These are phyloP conservation scores for Gymnopithys bicolor DNA, from an alignment of 2,797 vertebrate species.

Conservation along the genomic window DNA sequence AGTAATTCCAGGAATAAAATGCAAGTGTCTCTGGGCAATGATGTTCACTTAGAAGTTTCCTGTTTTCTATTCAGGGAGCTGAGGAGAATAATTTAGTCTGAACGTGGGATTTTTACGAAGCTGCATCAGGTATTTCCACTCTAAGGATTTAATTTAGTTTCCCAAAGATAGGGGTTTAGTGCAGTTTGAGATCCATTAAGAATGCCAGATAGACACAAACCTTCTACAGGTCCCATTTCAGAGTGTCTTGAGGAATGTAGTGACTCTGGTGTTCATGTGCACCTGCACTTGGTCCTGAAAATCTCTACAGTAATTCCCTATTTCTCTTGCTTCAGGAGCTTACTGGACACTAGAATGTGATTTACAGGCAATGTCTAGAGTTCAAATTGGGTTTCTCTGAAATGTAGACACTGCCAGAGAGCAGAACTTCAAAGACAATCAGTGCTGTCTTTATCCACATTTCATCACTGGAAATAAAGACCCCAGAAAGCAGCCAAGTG, in stretches of 20 bases:
- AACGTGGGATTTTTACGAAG: neutral
- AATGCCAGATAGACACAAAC: neutral
- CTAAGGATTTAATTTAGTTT: neutral
- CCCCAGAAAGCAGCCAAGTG: neutral
- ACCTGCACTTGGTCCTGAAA: neutral
- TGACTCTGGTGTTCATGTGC: neutral
- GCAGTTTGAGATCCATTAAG: neutral
- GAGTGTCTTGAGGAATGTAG: neutral
- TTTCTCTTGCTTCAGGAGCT: neutral
- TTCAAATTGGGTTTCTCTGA: neutral
- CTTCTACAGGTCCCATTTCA: neutral
- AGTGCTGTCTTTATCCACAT: neutral
- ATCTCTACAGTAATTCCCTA: neutral
- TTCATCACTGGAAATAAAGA: neutral
- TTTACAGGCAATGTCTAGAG: neutral
- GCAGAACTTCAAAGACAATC: neutral
- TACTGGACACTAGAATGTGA: neutral
- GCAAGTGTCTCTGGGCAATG: neutral
- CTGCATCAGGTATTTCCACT: neutral
- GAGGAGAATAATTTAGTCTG: neutral
- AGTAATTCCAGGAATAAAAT: neutral
- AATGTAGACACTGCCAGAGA: neutral
- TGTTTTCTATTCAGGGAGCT: neutral
- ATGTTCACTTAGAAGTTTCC: neutral
- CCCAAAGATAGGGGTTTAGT: neutral